phyloP scores from a whole-genome alignment of 2,797 vertebrate species.

The Synanceia verrucosa region DNA sequence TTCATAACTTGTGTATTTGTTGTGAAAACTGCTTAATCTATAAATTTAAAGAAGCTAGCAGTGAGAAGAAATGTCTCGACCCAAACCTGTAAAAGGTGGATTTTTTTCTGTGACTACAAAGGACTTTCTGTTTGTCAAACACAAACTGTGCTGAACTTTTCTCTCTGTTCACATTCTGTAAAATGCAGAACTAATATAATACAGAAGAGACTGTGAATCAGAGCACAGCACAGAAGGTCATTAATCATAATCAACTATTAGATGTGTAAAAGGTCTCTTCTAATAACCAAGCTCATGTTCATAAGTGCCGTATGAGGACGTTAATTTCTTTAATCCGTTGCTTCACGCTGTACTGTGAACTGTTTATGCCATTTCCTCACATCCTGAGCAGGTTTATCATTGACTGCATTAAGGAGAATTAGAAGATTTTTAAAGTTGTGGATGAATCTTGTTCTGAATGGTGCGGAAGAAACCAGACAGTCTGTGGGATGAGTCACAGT shows the following conservation, averaged over 20 bases:
- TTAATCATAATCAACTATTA: not conserved
- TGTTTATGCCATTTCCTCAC: not conserved
- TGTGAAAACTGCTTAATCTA: constrained; percentile 17
- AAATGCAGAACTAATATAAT: constrained; percentile 1
- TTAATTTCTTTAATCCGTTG: not conserved
- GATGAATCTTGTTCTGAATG: not conserved
- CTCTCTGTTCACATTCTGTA: not conserved
- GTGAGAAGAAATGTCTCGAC: constrained; percentile 3
- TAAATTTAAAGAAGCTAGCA: constrained; percentile 13
- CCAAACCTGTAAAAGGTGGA: constrained; percentile 27
- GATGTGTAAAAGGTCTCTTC: not conserved
- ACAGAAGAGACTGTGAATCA: not conserved
- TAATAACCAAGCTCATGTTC: not conserved
- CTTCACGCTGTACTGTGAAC: not conserved
- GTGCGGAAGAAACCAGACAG: not conserved
- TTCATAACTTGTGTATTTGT: not conserved
- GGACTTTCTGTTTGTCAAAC: not conserved
- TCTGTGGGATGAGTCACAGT: constrained; percentile 40
- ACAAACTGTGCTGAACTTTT: not conserved
- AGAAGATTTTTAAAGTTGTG: not conserved
- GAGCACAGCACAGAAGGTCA: not conserved
- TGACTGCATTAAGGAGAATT: not conserved
- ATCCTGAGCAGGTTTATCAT: not conserved
- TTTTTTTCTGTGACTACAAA: constrained; percentile 24
- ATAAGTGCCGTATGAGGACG: not conserved